These are phyloP conservation scores for Leptinotarsa juncta DNA, from an alignment of 2,888 invertebrate species.

Conservation along the genomic window DNA sequence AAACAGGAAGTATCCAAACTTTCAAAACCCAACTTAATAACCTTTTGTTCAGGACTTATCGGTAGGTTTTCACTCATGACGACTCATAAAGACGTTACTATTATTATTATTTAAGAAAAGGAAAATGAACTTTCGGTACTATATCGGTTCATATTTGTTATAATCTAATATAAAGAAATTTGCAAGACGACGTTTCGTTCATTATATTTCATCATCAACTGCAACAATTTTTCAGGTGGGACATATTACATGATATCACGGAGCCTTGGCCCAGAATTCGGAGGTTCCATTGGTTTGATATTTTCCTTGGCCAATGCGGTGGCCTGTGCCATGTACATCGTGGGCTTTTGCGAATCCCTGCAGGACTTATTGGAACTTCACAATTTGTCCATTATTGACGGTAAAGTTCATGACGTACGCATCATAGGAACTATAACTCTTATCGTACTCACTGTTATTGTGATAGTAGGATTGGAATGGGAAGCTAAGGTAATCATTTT, in stretches of 20 bases:
- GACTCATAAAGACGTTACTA: too few species aligned
- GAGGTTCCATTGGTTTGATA: conserved; percentile 94
- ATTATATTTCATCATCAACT: too few species aligned
- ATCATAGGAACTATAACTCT: conserved; percentile 89
- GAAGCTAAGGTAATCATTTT: conserved; percentile 80
- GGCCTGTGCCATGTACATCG: conserved; percentile 96
- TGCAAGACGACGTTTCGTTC: neutral
- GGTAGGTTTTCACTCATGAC: too few species aligned
- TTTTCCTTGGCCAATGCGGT: conserved; percentile 97
- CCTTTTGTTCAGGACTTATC: too few species aligned
- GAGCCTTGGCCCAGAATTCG: conserved; percentile 96
- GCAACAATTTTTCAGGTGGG: conserved; percentile 76
- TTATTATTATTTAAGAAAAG: too few species aligned
- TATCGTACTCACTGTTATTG: conserved; percentile 84
- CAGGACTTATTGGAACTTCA: conserved; percentile 74
- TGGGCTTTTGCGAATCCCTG: conserved; percentile 96
- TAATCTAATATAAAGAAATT: too few species aligned
- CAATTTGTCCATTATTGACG: conserved; percentile 74
- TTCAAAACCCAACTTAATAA: too few species aligned
- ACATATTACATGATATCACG: conserved; percentile 99
- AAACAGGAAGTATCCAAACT: too few species aligned
- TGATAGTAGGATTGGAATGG: conserved; percentile 97
- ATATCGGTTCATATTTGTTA: too few species aligned
- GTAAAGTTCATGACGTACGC: conserved; percentile 77
- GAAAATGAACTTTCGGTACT: too few species aligned